Percentiles rank a stretch among this genome's conserved stretches.
Conservation (phyloP, 2,888 invertebrate genomes). For the Galeopsomyia nigrocyanea region DNA sequence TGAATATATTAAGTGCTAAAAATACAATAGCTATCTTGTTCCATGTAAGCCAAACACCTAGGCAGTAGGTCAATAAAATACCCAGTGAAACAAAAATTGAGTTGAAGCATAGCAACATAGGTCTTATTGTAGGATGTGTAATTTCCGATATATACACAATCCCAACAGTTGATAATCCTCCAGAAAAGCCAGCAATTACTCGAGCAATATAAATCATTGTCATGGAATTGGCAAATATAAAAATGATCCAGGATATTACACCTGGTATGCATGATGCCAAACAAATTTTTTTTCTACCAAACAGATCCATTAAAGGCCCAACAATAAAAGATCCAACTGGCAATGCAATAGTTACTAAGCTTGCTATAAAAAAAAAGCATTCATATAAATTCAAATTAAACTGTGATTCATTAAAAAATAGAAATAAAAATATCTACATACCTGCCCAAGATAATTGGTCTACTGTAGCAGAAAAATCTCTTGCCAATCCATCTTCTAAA, state of each 20-base stretch:
- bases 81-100: conserved; percentile 74
- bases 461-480: conserved; percentile 54
- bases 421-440: conserved; percentile 54
- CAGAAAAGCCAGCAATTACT: conserved; percentile 71
- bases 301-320: conserved; percentile 73
- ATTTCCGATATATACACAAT: conserved; percentile 74
- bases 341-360: conserved; percentile 71
- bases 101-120: conserved; percentile 73
- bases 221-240: conserved; percentile 67
- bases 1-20: conserved; percentile 62
- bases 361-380: conserved; percentile 69
- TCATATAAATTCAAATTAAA: conserved; percentile 18
- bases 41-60: conserved; percentile 71
- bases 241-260: conserved; percentile 70
- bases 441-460: conserved; percentile 74
- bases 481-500: conserved; percentile 70
- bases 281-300: conserved; percentile 71
- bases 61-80: conserved; percentile 71
- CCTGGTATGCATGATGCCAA: conserved; percentile 69
- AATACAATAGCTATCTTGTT: conserved; percentile 69
- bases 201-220: conserved; percentile 70
- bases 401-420: not conserved
- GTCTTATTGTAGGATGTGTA: conserved; percentile 70
- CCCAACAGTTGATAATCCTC: conserved; percentile 71
- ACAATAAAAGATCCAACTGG: conserved; percentile 71